A percentile compares a stretch with the other conserved stretches of the same genome.
These are phyloP conservation scores for Chymomyza procnemis DNA, from an alignment of 2,888 invertebrate species.

Conservation along the genomic window DNA sequence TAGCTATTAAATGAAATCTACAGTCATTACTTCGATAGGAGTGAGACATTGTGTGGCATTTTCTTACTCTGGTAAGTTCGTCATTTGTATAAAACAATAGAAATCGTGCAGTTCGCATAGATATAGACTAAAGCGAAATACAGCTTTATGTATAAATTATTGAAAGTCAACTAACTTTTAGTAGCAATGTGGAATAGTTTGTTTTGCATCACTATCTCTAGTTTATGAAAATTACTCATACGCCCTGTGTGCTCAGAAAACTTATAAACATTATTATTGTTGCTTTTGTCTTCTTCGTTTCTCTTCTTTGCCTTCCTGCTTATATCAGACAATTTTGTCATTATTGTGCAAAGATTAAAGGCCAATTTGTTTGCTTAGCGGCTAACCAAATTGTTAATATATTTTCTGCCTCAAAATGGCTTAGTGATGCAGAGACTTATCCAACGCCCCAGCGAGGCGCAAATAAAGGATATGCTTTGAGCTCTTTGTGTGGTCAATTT, in stretches of 20 bases:
- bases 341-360: slow-evolving; percentile 63
- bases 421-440: too few relatives aligned
- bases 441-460: slow-evolving; percentile 7
- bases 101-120: neutral
- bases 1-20: slow-evolving; percentile 40
- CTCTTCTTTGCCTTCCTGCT: slow-evolving; percentile 29
- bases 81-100: slow-evolving; percentile 55
- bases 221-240: slow-evolving; percentile 29
- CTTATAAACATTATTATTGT: neutral
- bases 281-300: slow-evolving; percentile 22
- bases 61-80: slow-evolving; percentile 53
- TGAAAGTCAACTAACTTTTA: slow-evolving; percentile 30
- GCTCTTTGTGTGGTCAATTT: slow-evolving; percentile 42
- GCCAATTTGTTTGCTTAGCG: slow-evolving; percentile 65
- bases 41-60: too few relatives aligned
- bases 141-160: slow-evolving; percentile 64
- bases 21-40: slow-evolving; percentile 42
- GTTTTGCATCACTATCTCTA: slow-evolving; percentile 1
- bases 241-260: slow-evolving; percentile 30
- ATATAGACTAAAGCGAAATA: slow-evolving; percentile 52
- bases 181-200: slow-evolving; percentile 33
- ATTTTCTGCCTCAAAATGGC: slow-evolving; percentile 3
- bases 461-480: slow-evolving; percentile 28
- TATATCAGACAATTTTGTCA: slow-evolving; percentile 40
- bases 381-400: slow-evolving; percentile 62